Evolutionary conservation across 1,140 invertebrate genomes (phyloP).

Genomic region (Contarinia nasturtii): DNA sequence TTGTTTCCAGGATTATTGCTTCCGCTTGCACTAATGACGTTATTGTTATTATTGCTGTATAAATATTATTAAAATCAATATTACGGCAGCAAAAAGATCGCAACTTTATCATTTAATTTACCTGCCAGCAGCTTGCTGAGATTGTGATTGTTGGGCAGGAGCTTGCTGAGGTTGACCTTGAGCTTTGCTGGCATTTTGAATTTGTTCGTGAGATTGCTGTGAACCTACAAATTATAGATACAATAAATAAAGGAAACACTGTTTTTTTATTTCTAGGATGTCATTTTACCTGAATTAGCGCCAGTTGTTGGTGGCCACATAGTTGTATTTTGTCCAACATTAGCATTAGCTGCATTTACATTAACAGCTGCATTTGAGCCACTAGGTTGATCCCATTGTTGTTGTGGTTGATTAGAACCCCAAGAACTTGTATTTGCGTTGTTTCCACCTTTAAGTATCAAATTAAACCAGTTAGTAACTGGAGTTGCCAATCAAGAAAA

Average conservation of each 20-base stretch:
- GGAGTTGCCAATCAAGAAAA: too few species aligned
- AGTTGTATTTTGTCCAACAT: neutral
- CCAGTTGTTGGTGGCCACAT: too few species aligned
- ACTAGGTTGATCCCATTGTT: neutral
- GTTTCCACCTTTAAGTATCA: neutral
- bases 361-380: neutral
- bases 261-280: too few species aligned
- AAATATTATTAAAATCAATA: neutral
- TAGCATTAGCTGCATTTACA: neutral
- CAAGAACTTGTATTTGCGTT: conserved; percentile 2
- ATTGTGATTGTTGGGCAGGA: conserved; percentile 1
- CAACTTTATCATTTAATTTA: conserved; percentile 3
- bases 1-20: conserved; percentile 8
- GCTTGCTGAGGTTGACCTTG: conserved; percentile 1
- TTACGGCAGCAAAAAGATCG: neutral
- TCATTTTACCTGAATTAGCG: too few species aligned
- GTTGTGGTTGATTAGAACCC: conserved; percentile 8
- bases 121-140: conserved; percentile 8
- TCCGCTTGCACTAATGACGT: conserved; percentile 11
- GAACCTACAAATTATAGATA: too few species aligned
- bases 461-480: too few species aligned
- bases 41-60: conserved; percentile 9
- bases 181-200: neutral
- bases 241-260: too few species aligned
- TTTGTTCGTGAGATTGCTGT: neutral